Evolutionary conservation across 2,888 invertebrate genomes (phyloP), one percentile per base, ranked within the genome.

Genomic region (Notodonta ziczac): DNA sequence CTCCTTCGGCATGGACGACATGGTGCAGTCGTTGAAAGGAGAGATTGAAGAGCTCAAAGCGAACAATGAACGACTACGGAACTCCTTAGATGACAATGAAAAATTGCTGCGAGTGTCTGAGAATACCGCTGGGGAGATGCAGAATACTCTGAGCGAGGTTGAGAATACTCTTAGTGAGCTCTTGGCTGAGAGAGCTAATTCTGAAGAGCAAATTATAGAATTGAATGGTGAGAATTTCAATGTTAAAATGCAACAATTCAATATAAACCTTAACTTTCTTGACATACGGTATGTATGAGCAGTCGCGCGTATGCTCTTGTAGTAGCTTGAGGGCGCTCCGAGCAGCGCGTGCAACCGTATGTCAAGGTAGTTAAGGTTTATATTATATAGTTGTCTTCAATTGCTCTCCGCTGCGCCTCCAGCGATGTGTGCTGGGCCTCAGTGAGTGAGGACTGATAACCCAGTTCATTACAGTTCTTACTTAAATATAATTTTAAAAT

Each of bases 111-210:
- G 95, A 82, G 95, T 97, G 80, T 94, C 97, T 52, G 97, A 97
- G 85, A 96, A 95, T 77, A 97, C 97, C 0, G 97, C 97, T 0
- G 97, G 97, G 76, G 97, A 97, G 53, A 89, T 97, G 69, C 97
- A 97, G 85, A 95, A 96, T 62, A 97, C 97, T 67, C 95, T 95
- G 66, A 94, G 96, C 1, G 94, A 93, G 54, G 94, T 97, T 54
- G 97, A 97, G 82, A 95, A 96, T 64, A 97, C 97, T 82, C 96
- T 95, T 66, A 96, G 96, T 65, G 94, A 93, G 81, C 87, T 85
- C 86, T 91, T 88, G 80, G 80, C 72, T 65, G 91, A 89, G 72
- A 88, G 89, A 94, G 91, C 85, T 72, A 76, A 86, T 69, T 86
- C 87, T 81, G 91, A 94, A 82, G 93, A 94, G 76, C 89, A 94